Base-by-base conservation (phyloP, 2,888 invertebrate species). In the Trachelus iudaicus region DNA sequence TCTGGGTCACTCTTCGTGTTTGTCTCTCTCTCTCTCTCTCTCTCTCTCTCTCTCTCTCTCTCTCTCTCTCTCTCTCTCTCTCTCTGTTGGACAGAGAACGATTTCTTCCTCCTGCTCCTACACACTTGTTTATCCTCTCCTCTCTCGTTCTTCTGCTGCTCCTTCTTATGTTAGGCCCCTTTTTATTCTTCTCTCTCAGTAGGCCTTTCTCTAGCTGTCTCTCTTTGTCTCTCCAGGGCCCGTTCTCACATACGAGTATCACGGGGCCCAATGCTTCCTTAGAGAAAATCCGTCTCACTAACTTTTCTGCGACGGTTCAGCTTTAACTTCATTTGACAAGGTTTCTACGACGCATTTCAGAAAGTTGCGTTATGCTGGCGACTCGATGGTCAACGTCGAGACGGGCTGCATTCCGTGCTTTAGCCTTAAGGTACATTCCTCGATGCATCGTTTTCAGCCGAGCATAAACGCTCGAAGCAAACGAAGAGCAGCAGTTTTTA, bases 1-100 rank as follows among this genome's bases (percentile, higher is more conserved):
- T 88, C 86, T 89, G 86, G 89, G 89, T 88, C 89, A 87, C 13
- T 71, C 71, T 71, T 34, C 71, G 71, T 34, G 9, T 33, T 71
- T 1, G 31, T 12, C 71, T 71, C 71, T 71, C 12, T 75, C 75
- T 73, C 34, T 33, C 23, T 56, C 75, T 73, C 34, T 34, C 56
- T 69, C 69, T 69, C 30, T 69, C 31, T 75, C 33, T 30, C 15
- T 30, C 15, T n/a, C 33, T 68, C 75, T 74, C 34, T 34, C 56
- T 73, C 34, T 34, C 56, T 69, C 69, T 69, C 30, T 69, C 31
- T 75, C 33, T 30, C 15, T 30, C 15, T n/a, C 33, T 68, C 75
- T 74, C 34, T 34, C 56, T 73, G 34, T 81, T 73, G 76, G 37
- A 69, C 34, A 74, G 71, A 69, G 76, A 76, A 77, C 80, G 73